Conservation (phyloP, 2,888 invertebrate genomes). For the Onchidella celtica region DNA sequence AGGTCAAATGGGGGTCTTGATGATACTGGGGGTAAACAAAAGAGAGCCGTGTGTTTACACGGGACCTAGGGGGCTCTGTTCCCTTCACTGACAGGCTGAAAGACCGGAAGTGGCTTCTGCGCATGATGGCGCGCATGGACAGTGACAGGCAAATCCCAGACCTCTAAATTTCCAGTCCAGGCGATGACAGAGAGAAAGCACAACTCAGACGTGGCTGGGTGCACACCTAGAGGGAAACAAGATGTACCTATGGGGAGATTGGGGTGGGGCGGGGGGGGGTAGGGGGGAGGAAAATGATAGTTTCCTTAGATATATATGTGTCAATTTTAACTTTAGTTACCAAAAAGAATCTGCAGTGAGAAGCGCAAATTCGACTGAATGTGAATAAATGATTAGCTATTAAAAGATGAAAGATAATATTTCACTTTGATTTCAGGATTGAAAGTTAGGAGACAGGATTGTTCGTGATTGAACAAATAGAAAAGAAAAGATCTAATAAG, state of each 20-base stretch:
- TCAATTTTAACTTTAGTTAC: too few species aligned
- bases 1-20: slow-evolving; percentile 35
- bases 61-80: background rate
- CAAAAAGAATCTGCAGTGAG: too few species aligned
- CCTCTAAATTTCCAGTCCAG: background rate
- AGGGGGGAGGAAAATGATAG: too few species aligned
- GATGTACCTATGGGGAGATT: background rate
- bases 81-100: background rate
- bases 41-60: slow-evolving; percentile 35
- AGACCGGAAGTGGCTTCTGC: slow-evolving; percentile 39
- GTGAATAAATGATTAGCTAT: too few species aligned
- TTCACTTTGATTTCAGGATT: too few species aligned
- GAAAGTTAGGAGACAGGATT: too few species aligned
- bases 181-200: slow-evolving; percentile 28
- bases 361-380: too few species aligned
- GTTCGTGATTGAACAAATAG: too few species aligned
- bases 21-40: slow-evolving; percentile 34
- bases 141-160: slow-evolving; percentile 43
- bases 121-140: slow-evolving; percentile 31
- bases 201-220: background rate
- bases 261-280: background rate
- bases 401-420: too few species aligned
- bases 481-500: too few species aligned
- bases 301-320: too few species aligned
- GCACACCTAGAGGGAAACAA: too few species aligned